Evolutionary conservation across 2,113 vertebrate genomes (phyloP).

Genomic region (Ophiodon elongatus): DNA sequence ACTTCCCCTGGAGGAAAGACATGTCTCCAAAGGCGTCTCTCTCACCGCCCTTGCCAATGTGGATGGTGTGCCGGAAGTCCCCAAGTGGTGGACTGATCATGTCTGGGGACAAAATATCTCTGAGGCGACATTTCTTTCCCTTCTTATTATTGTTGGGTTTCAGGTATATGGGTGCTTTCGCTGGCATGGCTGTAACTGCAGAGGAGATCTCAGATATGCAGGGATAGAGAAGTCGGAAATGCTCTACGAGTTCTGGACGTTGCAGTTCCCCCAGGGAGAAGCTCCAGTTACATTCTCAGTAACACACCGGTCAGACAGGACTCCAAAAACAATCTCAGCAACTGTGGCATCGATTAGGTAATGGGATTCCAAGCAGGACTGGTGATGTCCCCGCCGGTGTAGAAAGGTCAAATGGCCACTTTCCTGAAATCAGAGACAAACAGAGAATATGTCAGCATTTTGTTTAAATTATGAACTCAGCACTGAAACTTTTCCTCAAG

Average conservation of each 20-base stretch:
- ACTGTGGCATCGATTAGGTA: constrained; percentile 62
- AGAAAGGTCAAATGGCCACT: constrained; percentile 36
- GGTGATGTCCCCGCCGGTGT: constrained; percentile 19
- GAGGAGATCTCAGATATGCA: constrained; percentile 46
- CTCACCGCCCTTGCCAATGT: constrained; percentile 95
- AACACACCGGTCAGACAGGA: constrained; percentile 26
- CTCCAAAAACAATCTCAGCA: constrained; percentile 57
- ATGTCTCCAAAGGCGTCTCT: constrained; percentile 97
- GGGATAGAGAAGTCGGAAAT: constrained; percentile 37
- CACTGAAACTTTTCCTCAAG: constrained; percentile 34
- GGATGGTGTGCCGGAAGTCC: constrained; percentile 98
- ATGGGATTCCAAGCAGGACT: constrained; percentile 34
- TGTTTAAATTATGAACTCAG: constrained; percentile 32
- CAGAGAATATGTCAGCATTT: constrained; percentile 45
- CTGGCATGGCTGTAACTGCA: constrained; percentile 89
- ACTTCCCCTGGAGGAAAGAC: constrained; percentile 98
- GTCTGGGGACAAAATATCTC: constrained; percentile 96
- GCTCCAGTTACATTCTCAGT: constrained; percentile 83
- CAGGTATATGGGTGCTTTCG: constrained; percentile 97
- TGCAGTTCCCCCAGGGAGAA: constrained; percentile 35
- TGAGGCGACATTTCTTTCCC: constrained; percentile 96
- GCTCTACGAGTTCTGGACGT: constrained; percentile 52
- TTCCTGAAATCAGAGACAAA: constrained; percentile 77
- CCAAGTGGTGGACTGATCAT: constrained; percentile 98
- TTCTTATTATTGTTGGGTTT: constrained; percentile 95